These are phyloP conservation scores for Agelastica alni DNA, from an alignment of 2,888 invertebrate genomes.

Conservation along the genomic window DNA sequence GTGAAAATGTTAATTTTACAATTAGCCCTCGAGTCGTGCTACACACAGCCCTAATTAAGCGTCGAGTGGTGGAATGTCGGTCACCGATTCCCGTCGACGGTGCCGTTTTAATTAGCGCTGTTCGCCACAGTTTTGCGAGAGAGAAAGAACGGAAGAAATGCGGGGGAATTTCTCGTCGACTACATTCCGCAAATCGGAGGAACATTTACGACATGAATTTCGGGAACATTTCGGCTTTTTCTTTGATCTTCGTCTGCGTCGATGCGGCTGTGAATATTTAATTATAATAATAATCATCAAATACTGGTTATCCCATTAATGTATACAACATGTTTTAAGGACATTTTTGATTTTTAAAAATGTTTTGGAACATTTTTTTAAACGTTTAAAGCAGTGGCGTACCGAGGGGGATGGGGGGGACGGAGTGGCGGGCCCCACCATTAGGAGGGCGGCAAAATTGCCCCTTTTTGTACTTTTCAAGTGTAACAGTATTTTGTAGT, in stretches of 20 bases:
- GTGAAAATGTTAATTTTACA: conserved; percentile 48
- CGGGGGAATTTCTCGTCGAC: conserved; percentile 29
- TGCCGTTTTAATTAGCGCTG: conserved; percentile 34
- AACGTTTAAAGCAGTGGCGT: too few relatives aligned
- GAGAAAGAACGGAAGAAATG: conserved; percentile 20
- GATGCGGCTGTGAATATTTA: too few relatives aligned
- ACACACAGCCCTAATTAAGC: conserved; percentile 48
- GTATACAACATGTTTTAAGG: too few relatives aligned
- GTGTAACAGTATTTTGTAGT: too few relatives aligned
- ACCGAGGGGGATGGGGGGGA: too few relatives aligned
- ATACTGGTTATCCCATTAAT: too few relatives aligned
- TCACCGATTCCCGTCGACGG: conserved; percentile 29
- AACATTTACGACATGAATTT: conserved; percentile 27
- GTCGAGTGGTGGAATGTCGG: conserved; percentile 39
- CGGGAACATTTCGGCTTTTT: conserved; percentile 12
- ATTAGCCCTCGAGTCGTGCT: conserved; percentile 46
- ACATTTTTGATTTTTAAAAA: too few relatives aligned
- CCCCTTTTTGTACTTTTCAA: too few relatives aligned
- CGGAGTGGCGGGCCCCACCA: too few relatives aligned
- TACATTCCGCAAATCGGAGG: conserved; percentile 28
- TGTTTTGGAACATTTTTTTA: too few relatives aligned
- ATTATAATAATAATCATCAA: too few relatives aligned
- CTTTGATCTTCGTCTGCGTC: conserved; percentile 25
- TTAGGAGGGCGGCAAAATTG: too few relatives aligned
- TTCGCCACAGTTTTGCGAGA: conserved; percentile 29